phyloP scores from a whole-genome alignment of 2,797 vertebrate genomes.

The Melanotaenia boesemani region DNA sequence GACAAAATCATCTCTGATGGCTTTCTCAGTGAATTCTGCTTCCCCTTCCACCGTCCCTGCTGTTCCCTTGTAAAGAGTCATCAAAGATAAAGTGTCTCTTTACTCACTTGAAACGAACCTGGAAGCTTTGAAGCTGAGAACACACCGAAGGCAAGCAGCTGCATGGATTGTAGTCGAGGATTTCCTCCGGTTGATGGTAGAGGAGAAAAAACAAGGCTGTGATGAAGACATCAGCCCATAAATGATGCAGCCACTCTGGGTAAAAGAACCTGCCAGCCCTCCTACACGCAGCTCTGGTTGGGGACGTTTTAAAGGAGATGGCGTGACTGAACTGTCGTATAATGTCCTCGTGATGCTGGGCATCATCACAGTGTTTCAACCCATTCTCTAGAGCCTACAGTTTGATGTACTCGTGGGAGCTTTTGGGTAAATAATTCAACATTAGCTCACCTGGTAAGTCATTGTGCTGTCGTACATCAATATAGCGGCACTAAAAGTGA shows the following conservation, averaged over 20 bases:
- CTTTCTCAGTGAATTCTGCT: conserved; percentile 3
- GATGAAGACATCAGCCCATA: conserved; percentile 13
- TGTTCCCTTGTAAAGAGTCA: conserved; percentile 17
- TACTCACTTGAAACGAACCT: conserved; percentile 8
- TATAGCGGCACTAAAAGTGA: too few relatives aligned
- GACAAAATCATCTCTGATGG: too few relatives aligned
- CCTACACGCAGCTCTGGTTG: too few relatives aligned
- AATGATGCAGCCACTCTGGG: conserved; percentile 13
- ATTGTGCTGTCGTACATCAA: too few relatives aligned
- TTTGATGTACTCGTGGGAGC: too few relatives aligned
- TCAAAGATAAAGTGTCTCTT: conserved; percentile 28
- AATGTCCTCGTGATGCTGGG: too few relatives aligned
- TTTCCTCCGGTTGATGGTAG: conserved; percentile 16
- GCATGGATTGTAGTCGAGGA: conserved; percentile 3
- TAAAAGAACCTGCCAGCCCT: neutral
- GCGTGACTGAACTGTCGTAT: too few relatives aligned
- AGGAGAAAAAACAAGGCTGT: conserved; percentile 17
- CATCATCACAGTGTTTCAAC: too few relatives aligned
- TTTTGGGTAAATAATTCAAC: too few relatives aligned
- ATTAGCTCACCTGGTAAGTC: too few relatives aligned
- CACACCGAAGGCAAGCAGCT: conserved; percentile 9
- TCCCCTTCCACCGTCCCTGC: conserved; percentile 17
- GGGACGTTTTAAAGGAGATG: too few relatives aligned
- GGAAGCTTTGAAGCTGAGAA: conserved; percentile 17
- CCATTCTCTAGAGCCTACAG: too few relatives aligned